Conservation (phyloP, 2,888 invertebrate genomes). For the Fabriciana adippe region DNA sequence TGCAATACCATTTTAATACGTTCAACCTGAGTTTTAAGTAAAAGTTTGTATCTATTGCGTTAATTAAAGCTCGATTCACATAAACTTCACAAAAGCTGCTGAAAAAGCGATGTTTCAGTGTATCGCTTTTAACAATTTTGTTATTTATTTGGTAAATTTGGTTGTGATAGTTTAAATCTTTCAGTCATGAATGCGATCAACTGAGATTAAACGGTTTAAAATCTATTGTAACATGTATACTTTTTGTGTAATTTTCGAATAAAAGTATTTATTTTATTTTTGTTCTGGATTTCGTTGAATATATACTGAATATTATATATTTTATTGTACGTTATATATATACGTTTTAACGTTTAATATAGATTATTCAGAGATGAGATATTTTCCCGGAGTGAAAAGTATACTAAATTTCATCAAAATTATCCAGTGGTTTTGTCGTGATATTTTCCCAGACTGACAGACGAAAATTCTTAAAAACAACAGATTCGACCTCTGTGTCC, state of each 20-base stretch:
- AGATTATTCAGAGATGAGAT: too few species aligned
- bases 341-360: too few species aligned
- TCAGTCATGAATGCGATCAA: slow-evolving; percentile 22
- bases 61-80: slow-evolving; percentile 12
- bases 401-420: too few species aligned
- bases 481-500: too few species aligned
- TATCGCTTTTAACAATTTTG: slow-evolving; percentile 21
- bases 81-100: slow-evolving; percentile 10
- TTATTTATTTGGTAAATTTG: slow-evolving; percentile 22
- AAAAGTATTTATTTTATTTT: not conserved
- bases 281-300: not conserved
- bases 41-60: not conserved
- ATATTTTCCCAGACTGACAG: too few species aligned
- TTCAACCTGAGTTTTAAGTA: not conserved
- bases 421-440: too few species aligned
- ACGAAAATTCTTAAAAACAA: too few species aligned
- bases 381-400: too few species aligned
- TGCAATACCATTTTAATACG: not conserved
- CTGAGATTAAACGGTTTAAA: slow-evolving; percentile 26
- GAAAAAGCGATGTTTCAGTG: slow-evolving; percentile 17
- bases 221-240: slow-evolving; percentile 20
- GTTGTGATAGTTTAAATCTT: slow-evolving; percentile 25
- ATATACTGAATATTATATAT: too few species aligned
- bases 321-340: too few species aligned
- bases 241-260: not conserved